These are phyloP conservation scores for Mastomys natalensis DNA, from an alignment of 2,113 vertebrate species.

Conservation along the genomic window DNA sequence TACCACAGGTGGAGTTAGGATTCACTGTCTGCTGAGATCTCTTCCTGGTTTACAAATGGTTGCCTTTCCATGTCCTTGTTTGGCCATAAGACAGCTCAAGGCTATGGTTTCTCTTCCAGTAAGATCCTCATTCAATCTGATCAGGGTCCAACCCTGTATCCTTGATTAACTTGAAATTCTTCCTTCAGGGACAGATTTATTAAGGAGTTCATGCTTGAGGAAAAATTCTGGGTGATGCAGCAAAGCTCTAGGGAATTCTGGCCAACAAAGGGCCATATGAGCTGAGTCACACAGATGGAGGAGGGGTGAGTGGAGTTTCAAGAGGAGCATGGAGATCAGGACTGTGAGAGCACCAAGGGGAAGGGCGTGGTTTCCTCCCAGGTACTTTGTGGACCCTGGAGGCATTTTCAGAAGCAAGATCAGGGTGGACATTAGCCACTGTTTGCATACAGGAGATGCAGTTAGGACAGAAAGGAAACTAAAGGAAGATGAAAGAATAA, in stretches of 20 bases:
- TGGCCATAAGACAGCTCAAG: neutral
- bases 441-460: accelerated
- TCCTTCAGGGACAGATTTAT: neutral
- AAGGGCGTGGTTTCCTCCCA: too few relatives aligned
- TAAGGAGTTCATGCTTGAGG: neutral
- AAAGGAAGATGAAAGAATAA: neutral
- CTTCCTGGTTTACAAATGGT: neutral
- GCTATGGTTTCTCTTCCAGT: neutral
- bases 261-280: neutral
- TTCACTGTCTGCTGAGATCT: neutral
- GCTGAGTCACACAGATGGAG: neutral
- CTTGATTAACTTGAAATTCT: neutral
- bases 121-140: neutral
- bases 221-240: neutral
- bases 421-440: neutral
- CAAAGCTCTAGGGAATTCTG: neutral
- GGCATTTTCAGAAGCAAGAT: neutral
- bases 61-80: neutral
- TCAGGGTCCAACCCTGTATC: neutral
- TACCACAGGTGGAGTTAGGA: neutral
- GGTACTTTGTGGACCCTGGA: neutral
- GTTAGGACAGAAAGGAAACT: neutral
- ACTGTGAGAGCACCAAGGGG: accelerated
- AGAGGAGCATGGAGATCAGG: accelerated
- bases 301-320: neutral